These are phyloP conservation scores for Apus apus DNA, from an alignment of 2,113 vertebrate species.

Conservation along the genomic window DNA sequence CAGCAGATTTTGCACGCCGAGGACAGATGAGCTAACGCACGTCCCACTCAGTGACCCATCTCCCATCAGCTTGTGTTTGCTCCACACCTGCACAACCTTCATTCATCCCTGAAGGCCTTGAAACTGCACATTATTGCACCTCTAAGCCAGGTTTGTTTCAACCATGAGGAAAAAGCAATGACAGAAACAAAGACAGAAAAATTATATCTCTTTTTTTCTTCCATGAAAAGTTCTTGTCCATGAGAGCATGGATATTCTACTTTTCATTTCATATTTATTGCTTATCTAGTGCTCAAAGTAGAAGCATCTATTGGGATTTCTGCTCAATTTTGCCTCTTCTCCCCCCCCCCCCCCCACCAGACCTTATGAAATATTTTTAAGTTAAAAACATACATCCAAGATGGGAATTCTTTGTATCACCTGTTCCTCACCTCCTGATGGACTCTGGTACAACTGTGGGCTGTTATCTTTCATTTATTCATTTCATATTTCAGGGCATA, in stretches of 20 bases:
- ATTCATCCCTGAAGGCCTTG: not conserved
- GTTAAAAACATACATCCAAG: not conserved
- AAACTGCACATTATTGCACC: not conserved
- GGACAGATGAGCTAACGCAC: not conserved
- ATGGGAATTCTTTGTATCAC: not conserved
- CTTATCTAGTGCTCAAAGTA: not conserved
- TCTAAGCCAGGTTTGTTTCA: not conserved
- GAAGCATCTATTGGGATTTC: not conserved
- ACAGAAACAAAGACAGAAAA: not conserved
- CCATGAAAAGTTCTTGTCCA: not conserved
- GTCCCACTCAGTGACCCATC: not conserved
- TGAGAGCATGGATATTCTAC: not conserved
- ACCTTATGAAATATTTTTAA: not conserved
- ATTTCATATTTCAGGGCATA: not conserved
- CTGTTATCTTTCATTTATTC: not conserved
- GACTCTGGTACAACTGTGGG: not conserved
- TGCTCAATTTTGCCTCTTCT: not conserved
- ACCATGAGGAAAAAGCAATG: not conserved
- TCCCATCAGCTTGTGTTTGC: not conserved
- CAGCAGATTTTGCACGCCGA: fast-evolving
- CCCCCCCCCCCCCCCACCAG: not conserved
- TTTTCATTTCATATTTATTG: not conserved
- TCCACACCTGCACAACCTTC: not conserved
- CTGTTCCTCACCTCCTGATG: not conserved
- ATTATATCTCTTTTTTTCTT: not conserved